These are phyloP conservation scores for Perdix hodgsoniae DNA, from an alignment of 2,797 vertebrate genomes.

Conservation along the genomic window DNA sequence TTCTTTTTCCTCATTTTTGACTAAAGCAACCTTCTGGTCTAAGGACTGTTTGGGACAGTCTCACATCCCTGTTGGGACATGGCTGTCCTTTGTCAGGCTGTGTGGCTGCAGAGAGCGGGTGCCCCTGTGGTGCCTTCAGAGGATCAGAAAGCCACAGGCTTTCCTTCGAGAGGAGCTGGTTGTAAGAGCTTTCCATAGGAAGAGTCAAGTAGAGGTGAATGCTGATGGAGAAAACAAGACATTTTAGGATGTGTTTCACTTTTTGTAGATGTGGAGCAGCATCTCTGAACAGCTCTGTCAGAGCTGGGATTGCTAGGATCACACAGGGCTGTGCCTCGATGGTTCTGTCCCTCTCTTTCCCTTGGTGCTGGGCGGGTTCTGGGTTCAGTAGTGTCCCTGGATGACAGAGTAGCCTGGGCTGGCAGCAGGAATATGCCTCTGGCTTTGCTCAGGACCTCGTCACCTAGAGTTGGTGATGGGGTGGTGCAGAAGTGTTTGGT, in stretches of 20 bases:
- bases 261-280: background rate
- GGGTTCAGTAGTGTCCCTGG: background rate
- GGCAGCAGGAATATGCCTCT: background rate
- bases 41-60: background rate
- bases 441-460: background rate
- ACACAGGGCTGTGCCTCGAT: rapidly evolving
- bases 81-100: rapidly evolving
- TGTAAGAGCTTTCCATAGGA: background rate
- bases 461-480: background rate
- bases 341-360: background rate
- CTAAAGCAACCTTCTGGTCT: background rate
- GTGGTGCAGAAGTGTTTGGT: background rate
- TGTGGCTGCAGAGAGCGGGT: rapidly evolving
- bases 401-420: background rate
- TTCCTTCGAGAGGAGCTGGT: background rate
- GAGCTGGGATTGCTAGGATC: background rate
- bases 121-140: background rate
- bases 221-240: background rate
- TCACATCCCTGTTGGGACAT: background rate
- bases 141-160: background rate
- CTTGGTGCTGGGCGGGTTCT: background rate
- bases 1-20: background rate
- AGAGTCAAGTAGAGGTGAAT: background rate
- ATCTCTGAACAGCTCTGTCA: background rate
- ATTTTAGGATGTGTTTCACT: background rate